A percentile compares a stretch with the other conserved stretches of the same genome.
These are phyloP conservation scores for Enhydra lutris DNA, from an alignment of 2,113 vertebrate species.

Conservation along the genomic window DNA sequence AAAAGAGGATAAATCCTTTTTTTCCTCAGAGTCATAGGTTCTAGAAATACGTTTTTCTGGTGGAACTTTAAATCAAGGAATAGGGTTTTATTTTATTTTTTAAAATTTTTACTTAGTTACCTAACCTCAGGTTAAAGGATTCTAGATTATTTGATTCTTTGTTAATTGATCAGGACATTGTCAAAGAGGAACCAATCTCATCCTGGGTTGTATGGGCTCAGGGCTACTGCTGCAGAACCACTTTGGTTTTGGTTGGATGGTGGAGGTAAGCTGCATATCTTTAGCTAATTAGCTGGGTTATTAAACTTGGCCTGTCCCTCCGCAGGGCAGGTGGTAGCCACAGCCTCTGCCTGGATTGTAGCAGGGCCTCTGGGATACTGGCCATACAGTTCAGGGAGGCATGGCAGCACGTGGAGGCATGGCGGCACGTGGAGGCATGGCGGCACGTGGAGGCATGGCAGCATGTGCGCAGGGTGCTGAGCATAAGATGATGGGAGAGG, in stretches of 20 bases:
- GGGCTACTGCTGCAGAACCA: background rate
- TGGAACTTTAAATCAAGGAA: background rate
- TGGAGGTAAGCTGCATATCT: background rate
- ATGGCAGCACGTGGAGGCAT: background rate
- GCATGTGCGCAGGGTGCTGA: background rate
- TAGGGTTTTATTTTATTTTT: background rate
- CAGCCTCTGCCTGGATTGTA: background rate
- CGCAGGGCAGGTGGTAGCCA: background rate
- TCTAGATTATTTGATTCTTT: background rate
- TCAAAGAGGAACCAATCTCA: background rate
- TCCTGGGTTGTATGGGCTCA: background rate
- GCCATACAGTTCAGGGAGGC: background rate
- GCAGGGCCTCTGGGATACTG: background rate
- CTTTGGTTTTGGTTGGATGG: background rate
- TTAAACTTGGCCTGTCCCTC: background rate
- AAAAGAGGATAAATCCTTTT: background rate
- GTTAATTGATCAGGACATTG: background rate
- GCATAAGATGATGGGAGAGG: background rate
- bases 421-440: background rate
- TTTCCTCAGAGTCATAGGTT: background rate
- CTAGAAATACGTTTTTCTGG: background rate
- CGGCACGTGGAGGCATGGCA: background rate
- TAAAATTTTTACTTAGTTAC: background rate
- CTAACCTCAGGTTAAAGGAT: background rate
- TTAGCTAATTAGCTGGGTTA: background rate